Evolutionary conservation across 2,888 invertebrate genomes (phyloP).

Genomic region (Aproaerema taeniolella): DNA sequence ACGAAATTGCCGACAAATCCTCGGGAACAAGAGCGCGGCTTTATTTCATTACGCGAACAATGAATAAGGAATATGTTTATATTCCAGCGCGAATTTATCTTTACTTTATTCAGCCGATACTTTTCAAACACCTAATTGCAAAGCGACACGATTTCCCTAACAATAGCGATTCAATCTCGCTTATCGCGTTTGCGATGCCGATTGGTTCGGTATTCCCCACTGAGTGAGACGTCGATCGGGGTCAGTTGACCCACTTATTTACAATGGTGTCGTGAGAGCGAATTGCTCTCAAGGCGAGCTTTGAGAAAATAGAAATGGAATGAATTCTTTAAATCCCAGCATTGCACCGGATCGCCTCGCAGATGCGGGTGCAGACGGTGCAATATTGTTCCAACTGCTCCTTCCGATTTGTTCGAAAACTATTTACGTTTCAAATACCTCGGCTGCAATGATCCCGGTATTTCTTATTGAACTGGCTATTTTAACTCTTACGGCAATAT

Average conservation of each 20-base stretch:
- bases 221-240: constrained; percentile 22
- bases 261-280: constrained; percentile 30
- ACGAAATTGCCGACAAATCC: constrained; percentile 51
- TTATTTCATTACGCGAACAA: constrained; percentile 42
- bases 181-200: constrained; percentile 16
- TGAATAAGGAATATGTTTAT: constrained; percentile 41
- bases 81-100: constrained; percentile 20
- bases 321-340: constrained; percentile 41
- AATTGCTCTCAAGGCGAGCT: constrained; percentile 33
- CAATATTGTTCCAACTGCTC: constrained; percentile 12
- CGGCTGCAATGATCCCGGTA: too few relatives aligned
- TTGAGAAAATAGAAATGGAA: constrained; percentile 46
- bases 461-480: too few relatives aligned
- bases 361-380: constrained; percentile 5
- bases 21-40: constrained; percentile 43
- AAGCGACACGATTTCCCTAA: constrained; percentile 2
- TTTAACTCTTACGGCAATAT: too few relatives aligned
- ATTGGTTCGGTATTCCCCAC: constrained; percentile 21
- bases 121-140: constrained; percentile 3
- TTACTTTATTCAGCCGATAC: background rate
- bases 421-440: constrained; percentile 14
- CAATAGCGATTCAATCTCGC: constrained; percentile 14
- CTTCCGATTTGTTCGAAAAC: constrained; percentile 14
- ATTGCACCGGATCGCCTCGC: constrained; percentile 18
- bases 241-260: constrained; percentile 39